phyloP scores from a whole-genome alignment of 1,140 invertebrate genomes.

The Heliconius hewitsoni region DNA sequence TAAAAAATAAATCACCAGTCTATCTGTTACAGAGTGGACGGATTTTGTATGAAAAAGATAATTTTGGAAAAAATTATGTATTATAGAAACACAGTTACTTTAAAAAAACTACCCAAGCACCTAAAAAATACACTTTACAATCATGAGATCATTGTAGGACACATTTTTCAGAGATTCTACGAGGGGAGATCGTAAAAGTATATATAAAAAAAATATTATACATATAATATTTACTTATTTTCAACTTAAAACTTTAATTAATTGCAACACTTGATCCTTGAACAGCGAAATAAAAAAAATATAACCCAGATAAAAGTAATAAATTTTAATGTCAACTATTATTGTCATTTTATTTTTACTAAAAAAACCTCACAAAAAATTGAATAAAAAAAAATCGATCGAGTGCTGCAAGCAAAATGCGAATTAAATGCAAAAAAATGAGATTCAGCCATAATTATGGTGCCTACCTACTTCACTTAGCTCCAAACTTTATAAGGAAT shows the following conservation, averaged over 20 bases:
- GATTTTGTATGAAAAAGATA: neutral
- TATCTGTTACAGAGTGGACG: neutral
- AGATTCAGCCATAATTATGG: slow-evolving; percentile 12
- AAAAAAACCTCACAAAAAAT: neutral
- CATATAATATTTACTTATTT: neutral
- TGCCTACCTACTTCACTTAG: slow-evolving; percentile 17
- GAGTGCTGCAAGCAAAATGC: slow-evolving; percentile 13
- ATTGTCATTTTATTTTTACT: neutral
- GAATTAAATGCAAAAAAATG: slow-evolving; percentile 19
- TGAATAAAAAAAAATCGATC: neutral
- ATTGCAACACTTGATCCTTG: slow-evolving; percentile 16
- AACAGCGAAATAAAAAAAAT: slow-evolving; percentile 16
- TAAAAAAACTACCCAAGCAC: slow-evolving; percentile 26
- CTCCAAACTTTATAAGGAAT: slow-evolving; percentile 59
- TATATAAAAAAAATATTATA: neutral
- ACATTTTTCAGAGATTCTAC: slow-evolving; percentile 21
- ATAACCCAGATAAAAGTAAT: neutral
- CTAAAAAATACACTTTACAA: slow-evolving; percentile 17
- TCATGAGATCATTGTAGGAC: slow-evolving; percentile 25
- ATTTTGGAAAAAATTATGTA: neutral
- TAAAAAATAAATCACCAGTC: neutral
- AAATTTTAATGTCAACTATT: neutral
- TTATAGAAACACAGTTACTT: slow-evolving; percentile 9
- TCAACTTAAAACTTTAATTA: slow-evolving; percentile 7
- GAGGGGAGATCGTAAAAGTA: neutral